Evolutionary conservation across 2,113 vertebrate species (phyloP), one percentile per base, ranked within the genome.

Genomic region (Amblyopsis rosae): DNA sequence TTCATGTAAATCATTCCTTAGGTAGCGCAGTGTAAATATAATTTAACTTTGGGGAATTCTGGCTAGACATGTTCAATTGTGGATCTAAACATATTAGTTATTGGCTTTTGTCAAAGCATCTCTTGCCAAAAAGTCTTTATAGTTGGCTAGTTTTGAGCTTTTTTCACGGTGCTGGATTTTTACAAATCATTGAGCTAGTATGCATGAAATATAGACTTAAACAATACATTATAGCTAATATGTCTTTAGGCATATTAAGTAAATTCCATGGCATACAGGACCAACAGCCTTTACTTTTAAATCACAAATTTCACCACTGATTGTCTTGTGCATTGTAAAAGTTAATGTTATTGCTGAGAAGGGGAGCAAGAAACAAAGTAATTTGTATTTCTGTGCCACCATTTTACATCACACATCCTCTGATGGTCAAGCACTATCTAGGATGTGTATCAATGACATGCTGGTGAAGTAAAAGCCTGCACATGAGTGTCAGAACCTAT

Each of bases 321-420:
- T 77, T 86, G 85, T 91, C 84, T 85, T 82, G 82, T 87, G 85
- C 75, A 75, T 72, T 77, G 80, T 83, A 72, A 85, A 84, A 73
- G 68, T 61, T 71, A 68, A 74, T 77, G 55, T 82, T 72, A 76
- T 19, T 5, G 58, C 33, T 77, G 64, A 65, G 55, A 71, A 83
- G 26, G 47, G n/a, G 71, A 74, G 70, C 65, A 67, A 67, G 55
- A 67, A 65, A 62, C 63, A 76, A 79, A 73, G 46, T 74, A 81
- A 86, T 77, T 85, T 83, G 73, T 83, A 59, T 66, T 79, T 88
- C 67, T 81, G 65, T 83, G 82, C 76, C 81, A 75, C 72, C 57
- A 46, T 75, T 61, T 73, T 57, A 72, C 78, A 87, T 86, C 67
- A 81, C 77, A 80, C 70, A 49, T 88, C 81, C 71, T 76, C 65